Percentiles rank a stretch among this genome's conserved stretches.
phyloP scores from a whole-genome alignment of 2,888 invertebrate species.

The Busseola fusca region DNA sequence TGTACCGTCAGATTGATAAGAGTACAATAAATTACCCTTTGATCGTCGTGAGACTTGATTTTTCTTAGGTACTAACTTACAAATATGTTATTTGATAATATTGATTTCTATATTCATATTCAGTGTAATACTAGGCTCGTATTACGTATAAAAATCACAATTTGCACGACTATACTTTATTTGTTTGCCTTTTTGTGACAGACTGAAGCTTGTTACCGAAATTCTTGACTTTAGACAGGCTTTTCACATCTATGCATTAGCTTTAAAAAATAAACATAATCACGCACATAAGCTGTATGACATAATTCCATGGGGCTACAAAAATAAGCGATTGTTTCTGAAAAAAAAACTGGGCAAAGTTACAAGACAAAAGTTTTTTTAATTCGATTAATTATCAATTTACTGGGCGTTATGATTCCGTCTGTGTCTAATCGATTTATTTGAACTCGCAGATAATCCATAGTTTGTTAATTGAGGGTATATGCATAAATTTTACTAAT shows the following conservation, averaged over 20 bases:
- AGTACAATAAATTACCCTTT: slow-evolving; percentile 37
- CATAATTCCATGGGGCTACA: not conserved
- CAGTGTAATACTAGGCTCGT: not conserved
- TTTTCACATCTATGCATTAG: not conserved
- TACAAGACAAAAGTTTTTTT: not conserved
- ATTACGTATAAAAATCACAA: slow-evolving; percentile 11
- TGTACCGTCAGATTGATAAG: slow-evolving; percentile 65
- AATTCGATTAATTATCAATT: no score
- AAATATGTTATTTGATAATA: not conserved
- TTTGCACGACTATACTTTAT: slow-evolving; percentile 3
- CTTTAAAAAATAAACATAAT: not conserved
- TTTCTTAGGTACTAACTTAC: slow-evolving; percentile 3
- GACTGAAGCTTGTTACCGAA: not conserved
- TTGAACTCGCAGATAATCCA: no score
- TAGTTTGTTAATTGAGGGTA: no score
- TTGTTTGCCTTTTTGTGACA: slow-evolving; percentile 25
- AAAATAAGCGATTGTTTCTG: not conserved
- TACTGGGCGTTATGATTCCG: no score
- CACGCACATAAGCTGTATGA: not conserved
- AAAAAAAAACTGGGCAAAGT: not conserved
- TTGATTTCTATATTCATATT: slow-evolving; percentile 14
- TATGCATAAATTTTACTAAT: no score
- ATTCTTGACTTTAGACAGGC: not conserved
- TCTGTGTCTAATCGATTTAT: no score
- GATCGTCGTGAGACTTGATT: slow-evolving; percentile 33